Base-by-base conservation (phyloP, 2,888 invertebrate species). In the Tryphoninae sp. region DNA sequence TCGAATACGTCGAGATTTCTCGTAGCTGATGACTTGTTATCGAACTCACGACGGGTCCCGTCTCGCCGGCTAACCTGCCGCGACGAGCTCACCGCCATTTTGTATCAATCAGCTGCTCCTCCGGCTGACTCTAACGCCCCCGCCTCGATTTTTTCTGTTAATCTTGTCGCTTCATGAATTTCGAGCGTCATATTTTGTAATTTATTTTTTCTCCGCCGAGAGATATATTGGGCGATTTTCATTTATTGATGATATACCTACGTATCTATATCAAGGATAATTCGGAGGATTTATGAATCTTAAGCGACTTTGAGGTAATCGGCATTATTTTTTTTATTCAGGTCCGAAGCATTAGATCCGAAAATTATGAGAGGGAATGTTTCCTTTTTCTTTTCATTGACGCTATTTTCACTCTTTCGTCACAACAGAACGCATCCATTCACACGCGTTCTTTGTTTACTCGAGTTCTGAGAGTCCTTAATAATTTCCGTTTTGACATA, bases 71-170 rank as follows among this genome's bases (percentile, higher is more conserved):
- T 80, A 82, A 77, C 82, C 80, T 77, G 53, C 67, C 68, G 61
- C 73, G 74, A 80, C 69, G 61, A 82, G 77, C 61, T 80, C 77
- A 67, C 82, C 76, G 82, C 80, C 82, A 80, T 82, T 82, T 82
- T 82, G 82, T 82, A 82, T 80, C 82, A 82, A 82, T 82, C 82
- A 82, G 82, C 82, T 82, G 82, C 81, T 82, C 68, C 64, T 73
- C 65, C 78, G 64, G 76, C 80, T 58, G 71, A 77, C 62, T 55
- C 71, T 23, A 77, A 77, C 72, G 76, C 82, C 77, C 58, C 75
- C 75, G 77, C 62, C 13, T 13, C 61, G 11, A 33, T 4, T 16
- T 42, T 16, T 76, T 59, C 75, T 19, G 7, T 19, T 19, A 55
- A 9, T 69, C 68, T 68, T 61, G 76, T 68, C 59, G 69, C 53